These are phyloP conservation scores for Drosophila colorata DNA, from an alignment of 2,888 invertebrate species.

Conservation along the genomic window DNA sequence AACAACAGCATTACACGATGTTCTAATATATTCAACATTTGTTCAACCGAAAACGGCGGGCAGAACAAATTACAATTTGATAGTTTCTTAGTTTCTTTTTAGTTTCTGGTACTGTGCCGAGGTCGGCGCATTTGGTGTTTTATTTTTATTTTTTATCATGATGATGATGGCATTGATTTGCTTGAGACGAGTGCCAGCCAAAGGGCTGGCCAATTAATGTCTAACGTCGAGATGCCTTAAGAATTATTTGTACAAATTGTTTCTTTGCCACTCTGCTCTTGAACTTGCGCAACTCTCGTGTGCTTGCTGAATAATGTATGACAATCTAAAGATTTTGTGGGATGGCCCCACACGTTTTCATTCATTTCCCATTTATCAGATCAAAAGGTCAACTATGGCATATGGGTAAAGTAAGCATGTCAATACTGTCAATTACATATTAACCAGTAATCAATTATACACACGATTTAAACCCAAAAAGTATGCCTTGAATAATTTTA, in stretches of 20 bases:
- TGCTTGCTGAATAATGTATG: conserved; percentile 51
- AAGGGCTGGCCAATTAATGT: conserved; percentile 53
- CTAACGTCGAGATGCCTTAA: conserved; percentile 3
- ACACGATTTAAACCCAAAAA: conserved; percentile 14
- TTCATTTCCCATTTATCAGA: conserved; percentile 7
- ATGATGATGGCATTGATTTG: conserved; percentile 60
- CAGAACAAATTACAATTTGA: conserved; percentile 52
- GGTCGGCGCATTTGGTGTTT: conserved; percentile 39
- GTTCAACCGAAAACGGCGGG: conserved; percentile 3
- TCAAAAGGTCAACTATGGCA: conserved; percentile 19
- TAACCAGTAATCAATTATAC: conserved; percentile 3
- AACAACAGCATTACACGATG: conserved; percentile 47
- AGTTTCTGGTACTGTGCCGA: conserved; percentile 24
- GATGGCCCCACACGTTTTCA: not conserved
- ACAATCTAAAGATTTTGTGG: conserved; percentile 51
- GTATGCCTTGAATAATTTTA: conserved; percentile 7
- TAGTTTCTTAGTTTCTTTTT: conserved; percentile 22
- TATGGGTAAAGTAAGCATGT: not conserved
- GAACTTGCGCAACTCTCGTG: conserved; percentile 65
- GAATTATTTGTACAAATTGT: conserved; percentile 46
- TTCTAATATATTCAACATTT: conserved; percentile 15
- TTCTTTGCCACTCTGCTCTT: conserved; percentile 52
- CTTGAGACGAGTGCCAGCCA: conserved; percentile 32
- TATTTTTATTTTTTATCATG: conserved; percentile 1
- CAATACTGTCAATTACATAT: not conserved